Evolutionary conservation across 2,888 invertebrate genomes (phyloP).

Genomic region (Tetrapedia diversipes): DNA sequence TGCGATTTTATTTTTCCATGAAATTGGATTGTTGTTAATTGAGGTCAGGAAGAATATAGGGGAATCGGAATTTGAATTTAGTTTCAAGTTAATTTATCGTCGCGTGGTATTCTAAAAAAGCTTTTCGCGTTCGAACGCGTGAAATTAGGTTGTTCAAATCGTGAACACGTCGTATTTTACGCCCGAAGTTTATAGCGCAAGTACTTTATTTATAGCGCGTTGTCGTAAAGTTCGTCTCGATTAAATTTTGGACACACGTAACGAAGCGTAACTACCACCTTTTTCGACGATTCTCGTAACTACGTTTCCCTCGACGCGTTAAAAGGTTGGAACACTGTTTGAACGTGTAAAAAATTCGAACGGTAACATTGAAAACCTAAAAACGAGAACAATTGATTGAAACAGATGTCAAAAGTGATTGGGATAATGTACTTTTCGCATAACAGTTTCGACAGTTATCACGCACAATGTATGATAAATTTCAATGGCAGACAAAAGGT

Average conservation of each 20-base stretch:
- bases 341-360: too few species aligned
- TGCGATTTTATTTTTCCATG: too few species aligned
- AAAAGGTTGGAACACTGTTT: too few species aligned
- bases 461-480: not conserved
- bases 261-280: too few species aligned
- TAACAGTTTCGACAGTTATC: not conserved
- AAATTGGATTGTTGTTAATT: too few species aligned
- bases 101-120: not conserved
- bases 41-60: too few species aligned
- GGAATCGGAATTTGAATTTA: too few species aligned
- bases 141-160: not conserved
- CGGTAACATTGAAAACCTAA: too few species aligned
- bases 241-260: conserved; percentile 20
- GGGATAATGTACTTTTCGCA: too few species aligned
- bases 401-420: not conserved
- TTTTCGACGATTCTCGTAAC: too few species aligned
- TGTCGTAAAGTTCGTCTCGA: not conserved
- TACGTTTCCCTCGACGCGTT: too few species aligned
- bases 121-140: not conserved
- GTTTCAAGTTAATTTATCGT: too few species aligned
- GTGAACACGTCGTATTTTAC: conserved; percentile 12
- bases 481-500: not conserved
- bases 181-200: conserved; percentile 10
- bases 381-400: not conserved
- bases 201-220: conserved; percentile 25